phyloP scores from a whole-genome alignment of 2,888 invertebrate species.

The Cistogaster globosa region DNA sequence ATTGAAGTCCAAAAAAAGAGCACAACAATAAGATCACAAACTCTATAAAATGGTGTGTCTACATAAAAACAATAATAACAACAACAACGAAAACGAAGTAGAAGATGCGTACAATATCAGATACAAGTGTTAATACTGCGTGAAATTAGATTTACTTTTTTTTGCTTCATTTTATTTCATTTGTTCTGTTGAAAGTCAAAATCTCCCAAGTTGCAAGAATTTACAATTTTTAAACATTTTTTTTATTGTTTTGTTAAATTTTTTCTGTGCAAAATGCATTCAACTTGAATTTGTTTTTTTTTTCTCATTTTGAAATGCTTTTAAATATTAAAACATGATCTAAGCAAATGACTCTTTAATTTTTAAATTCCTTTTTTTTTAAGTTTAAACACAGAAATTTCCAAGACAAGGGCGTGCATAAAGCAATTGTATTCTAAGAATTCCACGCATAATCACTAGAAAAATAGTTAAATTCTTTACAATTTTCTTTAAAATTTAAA shows the following conservation, averaged over 20 bases:
- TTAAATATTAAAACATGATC: constrained; percentile 38
- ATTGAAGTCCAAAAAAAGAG: constrained; percentile 30
- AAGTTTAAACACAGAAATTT: not conserved
- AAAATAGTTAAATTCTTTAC: constrained; percentile 46
- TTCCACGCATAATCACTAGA: constrained; percentile 60
- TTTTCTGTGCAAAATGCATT: constrained; percentile 61
- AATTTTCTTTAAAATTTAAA: not conserved
- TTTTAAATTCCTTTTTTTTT: not conserved
- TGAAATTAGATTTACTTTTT: constrained; percentile 82
- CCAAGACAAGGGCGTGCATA: constrained; percentile 59
- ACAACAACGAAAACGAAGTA: not conserved
- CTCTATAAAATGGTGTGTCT: constrained; percentile 28
- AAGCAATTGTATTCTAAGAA: constrained; percentile 75
- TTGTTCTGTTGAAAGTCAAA: constrained; percentile 61
- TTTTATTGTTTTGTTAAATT: constrained; percentile 3
- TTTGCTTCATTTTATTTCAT: constrained; percentile 38
- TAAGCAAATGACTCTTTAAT: constrained; percentile 65
- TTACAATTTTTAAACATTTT: constrained; percentile 46
- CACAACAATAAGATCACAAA: constrained; percentile 44
- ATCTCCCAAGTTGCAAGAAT: constrained; percentile 71
- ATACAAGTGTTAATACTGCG: constrained; percentile 81
- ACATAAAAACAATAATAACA: constrained; percentile 20
- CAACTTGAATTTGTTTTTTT: constrained; percentile 6
- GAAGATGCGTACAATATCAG: constrained; percentile 22
- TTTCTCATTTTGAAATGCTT: constrained; percentile 1